Conservation (phyloP, 2,888 invertebrate genomes). For the Parnassius apollo region DNA sequence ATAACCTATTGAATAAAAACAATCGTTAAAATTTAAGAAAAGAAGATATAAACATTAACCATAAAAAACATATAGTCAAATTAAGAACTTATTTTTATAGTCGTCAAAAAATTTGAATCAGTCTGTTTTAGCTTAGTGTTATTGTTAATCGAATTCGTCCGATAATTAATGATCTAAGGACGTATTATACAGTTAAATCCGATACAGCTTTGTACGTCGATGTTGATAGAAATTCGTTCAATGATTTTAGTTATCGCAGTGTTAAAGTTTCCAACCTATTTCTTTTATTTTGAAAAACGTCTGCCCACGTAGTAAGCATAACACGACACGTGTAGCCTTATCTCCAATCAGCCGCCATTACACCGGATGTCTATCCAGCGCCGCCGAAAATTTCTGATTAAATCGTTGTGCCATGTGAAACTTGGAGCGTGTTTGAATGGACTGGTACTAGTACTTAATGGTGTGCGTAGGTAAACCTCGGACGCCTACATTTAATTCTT, state of each 20-base stretch:
- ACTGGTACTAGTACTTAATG: conserved; percentile 1
- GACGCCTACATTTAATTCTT: conserved; percentile 11
- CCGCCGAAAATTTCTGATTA: conserved; percentile 58
- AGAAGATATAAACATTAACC: no score
- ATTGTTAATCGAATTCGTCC: no score
- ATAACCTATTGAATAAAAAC: no score
- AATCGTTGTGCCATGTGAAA: conserved; percentile 37
- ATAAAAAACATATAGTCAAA: no score
- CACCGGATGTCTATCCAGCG: conserved; percentile 70
- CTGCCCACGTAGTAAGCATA: conserved; percentile 60
- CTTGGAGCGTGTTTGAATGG: conserved; percentile 23
- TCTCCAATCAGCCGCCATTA: conserved; percentile 59
- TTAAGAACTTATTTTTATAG: no score
- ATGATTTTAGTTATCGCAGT: neutral
- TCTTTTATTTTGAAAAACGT: neutral
- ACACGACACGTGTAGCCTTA: conserved; percentile 66
- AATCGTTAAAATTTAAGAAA: no score
- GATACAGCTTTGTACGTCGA: neutral
- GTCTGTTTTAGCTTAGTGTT: no score
- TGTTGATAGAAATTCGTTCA: neutral
- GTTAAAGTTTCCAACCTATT: neutral
- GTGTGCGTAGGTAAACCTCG: conserved; percentile 3
- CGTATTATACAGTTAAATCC: no score
- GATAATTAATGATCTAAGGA: no score
- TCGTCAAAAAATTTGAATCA: no score